Conservation (phyloP, 2,888 invertebrate genomes). For the Cyrtodaria siliqua region DNA sequence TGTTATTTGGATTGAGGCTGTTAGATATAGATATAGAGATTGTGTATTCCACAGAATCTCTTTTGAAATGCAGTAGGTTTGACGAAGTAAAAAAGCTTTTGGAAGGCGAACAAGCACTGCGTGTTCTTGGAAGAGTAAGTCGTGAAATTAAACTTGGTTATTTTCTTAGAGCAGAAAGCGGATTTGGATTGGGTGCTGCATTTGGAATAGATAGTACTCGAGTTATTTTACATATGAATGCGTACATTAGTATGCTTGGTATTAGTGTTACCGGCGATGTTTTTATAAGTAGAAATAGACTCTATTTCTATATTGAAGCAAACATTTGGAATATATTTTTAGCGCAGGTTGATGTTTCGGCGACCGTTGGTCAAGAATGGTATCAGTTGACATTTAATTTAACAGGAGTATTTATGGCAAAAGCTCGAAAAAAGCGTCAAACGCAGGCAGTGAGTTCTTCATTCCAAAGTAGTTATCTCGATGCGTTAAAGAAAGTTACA, state of each 20-base stretch:
- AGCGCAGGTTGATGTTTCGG: constrained; percentile 43
- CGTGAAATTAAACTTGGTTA: not conserved
- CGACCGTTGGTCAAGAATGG: constrained; percentile 46
- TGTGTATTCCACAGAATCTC: constrained; percentile 20
- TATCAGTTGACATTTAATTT: constrained; percentile 38
- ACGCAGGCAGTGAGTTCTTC: constrained; percentile 31
- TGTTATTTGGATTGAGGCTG: constrained; percentile 3
- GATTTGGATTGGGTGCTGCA: constrained; percentile 19
- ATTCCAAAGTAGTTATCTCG: constrained; percentile 56
- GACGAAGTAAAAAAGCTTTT: constrained; percentile 30
- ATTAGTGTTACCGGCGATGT: constrained; percentile 39
- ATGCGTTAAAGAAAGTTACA: constrained; percentile 40
- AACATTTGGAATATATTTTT: constrained; percentile 56
- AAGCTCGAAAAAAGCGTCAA: constrained; percentile 28
- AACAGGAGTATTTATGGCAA: constrained; percentile 44
- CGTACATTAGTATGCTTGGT: constrained; percentile 33
- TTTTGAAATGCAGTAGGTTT: constrained; percentile 38
- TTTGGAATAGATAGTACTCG: constrained; percentile 2
- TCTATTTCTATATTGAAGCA: constrained; percentile 44
- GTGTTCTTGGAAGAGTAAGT: constrained; percentile 14
- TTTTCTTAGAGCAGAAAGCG: constrained; percentile 8
- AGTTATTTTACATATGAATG: constrained; percentile 36
- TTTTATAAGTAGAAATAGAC: constrained; percentile 37
- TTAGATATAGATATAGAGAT: constrained; percentile 37
- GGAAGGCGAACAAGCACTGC: constrained; percentile 26